Evolutionary conservation across 1,140 invertebrate species (phyloP).

Genomic region (Meloidogyne hapla): DNA sequence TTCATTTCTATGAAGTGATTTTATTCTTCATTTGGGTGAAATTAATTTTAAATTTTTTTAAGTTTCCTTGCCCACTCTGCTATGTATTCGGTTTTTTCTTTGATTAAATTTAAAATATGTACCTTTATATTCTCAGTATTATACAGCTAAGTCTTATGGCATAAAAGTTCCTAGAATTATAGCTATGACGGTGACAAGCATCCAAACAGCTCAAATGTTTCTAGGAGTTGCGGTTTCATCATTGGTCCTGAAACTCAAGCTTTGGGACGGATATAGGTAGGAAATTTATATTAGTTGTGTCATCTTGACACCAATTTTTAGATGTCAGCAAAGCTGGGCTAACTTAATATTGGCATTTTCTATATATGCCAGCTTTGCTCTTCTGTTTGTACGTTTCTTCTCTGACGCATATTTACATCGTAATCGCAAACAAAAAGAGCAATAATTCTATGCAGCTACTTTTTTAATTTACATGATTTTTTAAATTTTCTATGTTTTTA

Average conservation of each 20-base stretch:
- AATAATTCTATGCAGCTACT: background rate
- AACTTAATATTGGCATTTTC: conserved; percentile 84
- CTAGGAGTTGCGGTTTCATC: conserved; percentile 46
- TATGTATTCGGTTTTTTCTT: too few relatives aligned
- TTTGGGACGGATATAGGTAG: conserved; percentile 31
- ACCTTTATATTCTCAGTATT: conserved; percentile 69
- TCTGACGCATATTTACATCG: conserved; percentile 62
- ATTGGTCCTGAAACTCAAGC: conserved; percentile 51
- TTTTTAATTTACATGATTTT: background rate
- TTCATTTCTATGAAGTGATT: conserved; percentile 71
- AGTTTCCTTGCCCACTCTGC: conserved; percentile 64
- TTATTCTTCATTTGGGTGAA: background rate
- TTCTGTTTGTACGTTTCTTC: conserved; percentile 67
- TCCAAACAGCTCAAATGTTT: conserved; percentile 75
- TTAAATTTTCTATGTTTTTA: too few relatives aligned
- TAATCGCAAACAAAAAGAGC: conserved; percentile 19
- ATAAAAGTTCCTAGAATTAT: too few relatives aligned
- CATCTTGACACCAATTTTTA: background rate
- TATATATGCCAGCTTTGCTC: conserved; percentile 78
- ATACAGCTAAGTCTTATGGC: too few relatives aligned
- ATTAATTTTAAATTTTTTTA: background rate
- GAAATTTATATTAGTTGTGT: background rate
- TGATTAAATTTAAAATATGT: too few relatives aligned
- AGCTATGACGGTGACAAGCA: conserved; percentile 60
- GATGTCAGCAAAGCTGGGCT: conserved; percentile 79